Evolutionary conservation across 2,888 invertebrate genomes (phyloP).

Genomic region (Parnassius smintheus): DNA sequence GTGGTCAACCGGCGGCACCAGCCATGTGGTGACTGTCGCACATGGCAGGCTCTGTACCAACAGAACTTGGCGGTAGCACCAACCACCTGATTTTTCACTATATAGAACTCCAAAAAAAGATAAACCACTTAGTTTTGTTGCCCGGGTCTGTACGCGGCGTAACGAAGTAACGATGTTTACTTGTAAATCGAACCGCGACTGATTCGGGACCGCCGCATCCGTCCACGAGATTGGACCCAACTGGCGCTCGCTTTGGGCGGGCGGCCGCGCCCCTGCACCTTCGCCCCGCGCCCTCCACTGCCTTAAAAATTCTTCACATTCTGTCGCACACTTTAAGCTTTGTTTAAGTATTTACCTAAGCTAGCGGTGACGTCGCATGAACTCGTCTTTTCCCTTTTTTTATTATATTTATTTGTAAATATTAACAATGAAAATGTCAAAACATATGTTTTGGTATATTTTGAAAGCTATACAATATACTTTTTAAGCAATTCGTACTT

Average conservation of each 20-base stretch:
- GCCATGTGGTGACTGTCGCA: slow-evolving; percentile 54
- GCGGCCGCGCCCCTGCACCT: slow-evolving; percentile 59
- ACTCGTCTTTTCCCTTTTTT: slow-evolving; percentile 7
- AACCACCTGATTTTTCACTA: slow-evolving; percentile 8
- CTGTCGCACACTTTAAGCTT: slow-evolving; percentile 33
- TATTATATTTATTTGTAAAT: neutral
- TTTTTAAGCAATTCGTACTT: too few species aligned
- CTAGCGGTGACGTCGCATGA: slow-evolving; percentile 4
- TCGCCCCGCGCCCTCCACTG: slow-evolving; percentile 48
- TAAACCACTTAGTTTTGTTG: slow-evolving; percentile 7
- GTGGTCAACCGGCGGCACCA: slow-evolving; percentile 59
- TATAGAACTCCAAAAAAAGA: slow-evolving; percentile 5
- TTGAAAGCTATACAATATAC: too few species aligned
- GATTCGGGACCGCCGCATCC: slow-evolving; percentile 33
- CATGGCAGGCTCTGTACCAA: slow-evolving; percentile 49
- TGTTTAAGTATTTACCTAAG: slow-evolving; percentile 31
- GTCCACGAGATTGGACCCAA: slow-evolving; percentile 39
- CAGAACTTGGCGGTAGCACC: slow-evolving; percentile 28
- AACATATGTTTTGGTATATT: too few species aligned
- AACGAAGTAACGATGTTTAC: slow-evolving; percentile 38
- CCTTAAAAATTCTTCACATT: slow-evolving; percentile 39
- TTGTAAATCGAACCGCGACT: slow-evolving; percentile 30
- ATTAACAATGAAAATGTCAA: too few species aligned
- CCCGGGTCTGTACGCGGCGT: slow-evolving; percentile 10
- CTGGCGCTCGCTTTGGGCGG: slow-evolving; percentile 57